Evolutionary conservation across 2,888 invertebrate species (phyloP).

Genomic region (Heliconius ethilla): DNA sequence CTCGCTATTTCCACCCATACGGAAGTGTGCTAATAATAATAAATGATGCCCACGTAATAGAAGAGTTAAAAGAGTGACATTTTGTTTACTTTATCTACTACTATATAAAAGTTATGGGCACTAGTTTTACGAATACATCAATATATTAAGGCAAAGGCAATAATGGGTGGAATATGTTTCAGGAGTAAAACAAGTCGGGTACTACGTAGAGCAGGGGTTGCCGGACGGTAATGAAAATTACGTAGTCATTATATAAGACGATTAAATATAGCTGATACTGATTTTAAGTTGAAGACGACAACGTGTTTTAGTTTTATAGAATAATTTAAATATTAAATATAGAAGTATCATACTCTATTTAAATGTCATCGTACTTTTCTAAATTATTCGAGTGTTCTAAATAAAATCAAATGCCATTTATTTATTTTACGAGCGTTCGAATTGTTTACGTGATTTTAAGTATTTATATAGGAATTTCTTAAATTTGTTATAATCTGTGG

Average conservation of each 20-base stretch:
- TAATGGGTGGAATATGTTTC: constrained; percentile 27
- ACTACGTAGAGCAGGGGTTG: constrained; percentile 3
- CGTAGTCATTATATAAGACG: constrained; percentile 31
- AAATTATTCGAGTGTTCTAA: background rate
- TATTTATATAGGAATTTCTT: background rate
- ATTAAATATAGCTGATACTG: constrained; percentile 4
- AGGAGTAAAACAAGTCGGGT: constrained; percentile 12
- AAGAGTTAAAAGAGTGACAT: constrained; percentile 1
- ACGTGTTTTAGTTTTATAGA: too few species aligned
- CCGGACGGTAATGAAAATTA: constrained; percentile 32
- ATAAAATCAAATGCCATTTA: background rate
- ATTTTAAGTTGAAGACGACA: background rate
- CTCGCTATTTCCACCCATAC: constrained; percentile 55
- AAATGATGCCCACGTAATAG: constrained; percentile 4
- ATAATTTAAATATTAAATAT: too few species aligned
- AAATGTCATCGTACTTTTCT: too few species aligned
- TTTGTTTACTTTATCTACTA: constrained; percentile 24
- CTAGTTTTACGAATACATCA: constrained; percentile 20
- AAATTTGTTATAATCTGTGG: background rate
- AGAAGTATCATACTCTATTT: too few species aligned
- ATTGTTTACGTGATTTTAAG: background rate
- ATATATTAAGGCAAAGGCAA: constrained; percentile 27
- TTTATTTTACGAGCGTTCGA: background rate
- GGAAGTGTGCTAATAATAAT: constrained; percentile 49
- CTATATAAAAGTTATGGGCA: background rate